Base-by-base conservation (phyloP, 2,797 vertebrate species). In the Chloroceryle inda region DNA sequence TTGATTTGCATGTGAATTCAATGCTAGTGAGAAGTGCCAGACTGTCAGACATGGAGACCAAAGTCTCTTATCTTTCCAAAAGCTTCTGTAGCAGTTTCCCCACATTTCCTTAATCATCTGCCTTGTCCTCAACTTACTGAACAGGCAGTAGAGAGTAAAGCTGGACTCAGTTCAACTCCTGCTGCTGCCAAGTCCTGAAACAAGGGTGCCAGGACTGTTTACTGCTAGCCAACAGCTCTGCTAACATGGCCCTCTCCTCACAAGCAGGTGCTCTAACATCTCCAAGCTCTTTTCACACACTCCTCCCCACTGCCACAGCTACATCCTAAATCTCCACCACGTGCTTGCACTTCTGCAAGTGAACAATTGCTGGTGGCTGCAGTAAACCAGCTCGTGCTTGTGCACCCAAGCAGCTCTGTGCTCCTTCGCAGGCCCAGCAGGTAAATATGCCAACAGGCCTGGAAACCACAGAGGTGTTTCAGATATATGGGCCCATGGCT, bases 101-200 rank as follows among this genome's bases (percentile, higher is more conserved):
- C 95, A 96, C 94, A 95, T 94, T 95, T 96, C 91, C 94, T 96
- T 97, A 96, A 96, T 97, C 96, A 96, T 96, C 96, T 96, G 92
- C 95, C 96, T 96, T 97, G 96, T 96, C 96, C 96, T 97, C 96
- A 96, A 96, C 96, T 97, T 96, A 96, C 91, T 96, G 95, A 96
- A 93, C 92, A 95, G 88, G 95, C 95, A 95, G 92, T 64, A 95
- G 94, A 96, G 95, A 96, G 88, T 93, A 96, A 94, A 96, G 94
- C 96, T 96, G 96, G 95, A 96, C 87, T 88, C 20, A 0, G 94
- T 95, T 96, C 94, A 95, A 96, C 75, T 90, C 74, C 88, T 80
- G 74, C 94, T 95, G 83, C 96, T 97, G 94, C 94, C 96, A 97
- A 97, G 95, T 94, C 93, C 94, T 74, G 88, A 95, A 96, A 95